Percentiles rank a stretch among this genome's conserved stretches.
Evolutionary conservation across 2,888 invertebrate species (phyloP).

Genomic region (Balanococcus diminutus): DNA sequence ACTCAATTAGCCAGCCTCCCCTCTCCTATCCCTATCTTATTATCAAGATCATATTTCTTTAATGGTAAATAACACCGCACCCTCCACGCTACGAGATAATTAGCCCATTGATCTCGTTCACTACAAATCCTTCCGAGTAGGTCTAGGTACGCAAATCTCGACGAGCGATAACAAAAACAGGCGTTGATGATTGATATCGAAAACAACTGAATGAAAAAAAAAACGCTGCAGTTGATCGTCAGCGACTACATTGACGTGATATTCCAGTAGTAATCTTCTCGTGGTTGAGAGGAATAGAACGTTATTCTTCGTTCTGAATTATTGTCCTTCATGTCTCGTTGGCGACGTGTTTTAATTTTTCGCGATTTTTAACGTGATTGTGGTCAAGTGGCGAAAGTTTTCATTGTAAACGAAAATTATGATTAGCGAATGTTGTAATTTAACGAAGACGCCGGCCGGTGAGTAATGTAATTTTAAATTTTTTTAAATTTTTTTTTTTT

Average conservation of each 20-base stretch:
- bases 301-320: not conserved
- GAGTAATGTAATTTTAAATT: not conserved
- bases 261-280: slow-evolving; percentile 39
- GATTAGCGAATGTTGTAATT: not conserved
- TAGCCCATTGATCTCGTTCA: not conserved
- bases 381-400: not conserved
- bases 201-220: slow-evolving; percentile 45
- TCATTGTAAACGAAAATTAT: not conserved
- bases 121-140: slow-evolving; percentile 18
- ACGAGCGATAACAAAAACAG: slow-evolving; percentile 2
- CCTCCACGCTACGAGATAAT: not conserved
- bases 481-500: not conserved
- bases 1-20: too few relatives aligned
- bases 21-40: too few relatives aligned
- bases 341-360: not conserved
- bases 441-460: slow-evolving; percentile 1
- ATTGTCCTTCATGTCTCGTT: not conserved
- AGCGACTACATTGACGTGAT: slow-evolving; percentile 38
- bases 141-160: not conserved
- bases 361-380: not conserved
- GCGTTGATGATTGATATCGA: slow-evolving; percentile 42
- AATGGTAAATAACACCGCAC: too few relatives aligned
- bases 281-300: not conserved
- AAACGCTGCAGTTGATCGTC: slow-evolving; percentile 34
- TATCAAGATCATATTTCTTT: too few relatives aligned